Conservation (phyloP, 2,888 invertebrate species). For the Xestia sexstrigata region DNA sequence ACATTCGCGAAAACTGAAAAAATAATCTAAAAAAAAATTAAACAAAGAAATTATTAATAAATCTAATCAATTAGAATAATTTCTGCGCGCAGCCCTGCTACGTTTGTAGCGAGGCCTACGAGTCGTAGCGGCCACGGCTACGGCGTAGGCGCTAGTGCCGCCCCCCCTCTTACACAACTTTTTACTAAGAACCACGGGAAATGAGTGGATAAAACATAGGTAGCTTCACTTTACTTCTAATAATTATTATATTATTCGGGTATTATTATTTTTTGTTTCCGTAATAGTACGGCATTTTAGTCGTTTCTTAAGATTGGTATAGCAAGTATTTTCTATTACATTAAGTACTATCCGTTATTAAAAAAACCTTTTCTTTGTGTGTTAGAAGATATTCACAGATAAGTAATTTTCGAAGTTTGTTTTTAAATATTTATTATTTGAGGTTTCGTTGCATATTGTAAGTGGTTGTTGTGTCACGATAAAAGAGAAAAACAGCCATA, state of each 20-base stretch:
- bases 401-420: not conserved
- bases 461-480: no score
- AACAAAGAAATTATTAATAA: constrained; percentile 53
- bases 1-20: not conserved
- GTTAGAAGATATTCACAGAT: not conserved
- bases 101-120: constrained; percentile 76
- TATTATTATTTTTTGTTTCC: constrained; percentile 55
- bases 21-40: not conserved
- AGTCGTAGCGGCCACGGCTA: constrained; percentile 76
- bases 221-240: constrained; percentile 83
- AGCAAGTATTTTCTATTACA: not conserved
- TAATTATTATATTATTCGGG: constrained; percentile 54
- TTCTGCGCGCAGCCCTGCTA: constrained; percentile 72
- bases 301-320: not conserved
- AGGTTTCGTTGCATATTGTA: no score
- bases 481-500: not conserved
- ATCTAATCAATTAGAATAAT: constrained; percentile 68
- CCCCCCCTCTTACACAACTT: constrained; percentile 85
- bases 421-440: not conserved
- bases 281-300: constrained; percentile 2
- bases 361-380: not conserved
- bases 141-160: constrained; percentile 80
- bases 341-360: not conserved
- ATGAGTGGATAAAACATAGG: constrained; percentile 90
- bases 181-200: constrained; percentile 90